Percentiles rank a stretch among this genome's conserved stretches.
Conservation (phyloP, 2,888 invertebrate species). For the Spodoptera exigua region DNA sequence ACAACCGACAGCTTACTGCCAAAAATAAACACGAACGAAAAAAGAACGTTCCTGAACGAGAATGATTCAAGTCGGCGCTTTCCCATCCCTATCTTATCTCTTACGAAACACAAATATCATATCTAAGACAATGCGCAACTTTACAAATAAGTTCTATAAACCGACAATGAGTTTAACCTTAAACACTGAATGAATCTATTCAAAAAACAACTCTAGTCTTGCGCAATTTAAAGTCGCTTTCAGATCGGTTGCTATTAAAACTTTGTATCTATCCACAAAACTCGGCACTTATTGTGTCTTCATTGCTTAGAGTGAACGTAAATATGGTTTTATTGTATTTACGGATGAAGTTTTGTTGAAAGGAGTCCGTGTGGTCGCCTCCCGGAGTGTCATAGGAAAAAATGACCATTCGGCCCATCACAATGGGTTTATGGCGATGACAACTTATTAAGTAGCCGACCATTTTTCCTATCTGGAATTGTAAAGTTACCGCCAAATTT, state of each 20-base stretch:
- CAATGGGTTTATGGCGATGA: slow-evolving; percentile 80
- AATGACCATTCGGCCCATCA: slow-evolving; percentile 77
- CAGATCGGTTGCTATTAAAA: slow-evolving; percentile 2
- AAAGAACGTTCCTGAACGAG: slow-evolving; percentile 49
- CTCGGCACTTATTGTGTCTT: slow-evolving; percentile 79
- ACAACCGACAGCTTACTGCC: slow-evolving; percentile 73
- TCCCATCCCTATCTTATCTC: slow-evolving; percentile 78
- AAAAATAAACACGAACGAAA: slow-evolving; percentile 74
- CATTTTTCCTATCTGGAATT: slow-evolving; percentile 68
- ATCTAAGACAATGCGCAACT: slow-evolving; percentile 82
- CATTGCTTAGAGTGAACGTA: slow-evolving; percentile 83
- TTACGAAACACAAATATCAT: slow-evolving; percentile 79
- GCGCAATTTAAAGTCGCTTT: slow-evolving; percentile 46
- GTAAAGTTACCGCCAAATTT: slow-evolving; percentile 82
- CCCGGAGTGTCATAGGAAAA: slow-evolving; percentile 78
- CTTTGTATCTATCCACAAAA: no score
- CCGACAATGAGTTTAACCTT: slow-evolving; percentile 67
- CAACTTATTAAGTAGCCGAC: slow-evolving; percentile 79
- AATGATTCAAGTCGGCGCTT: slow-evolving; percentile 66
- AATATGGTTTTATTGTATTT: slow-evolving; percentile 88
- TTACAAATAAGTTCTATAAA: slow-evolving; percentile 81
- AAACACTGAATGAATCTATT: slow-evolving; percentile 28
- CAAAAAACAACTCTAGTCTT: slow-evolving; percentile 55
- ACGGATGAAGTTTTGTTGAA: slow-evolving; percentile 78
- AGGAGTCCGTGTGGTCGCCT: slow-evolving; percentile 84